Base-by-base conservation (phyloP, 2,113 vertebrate genomes). In the Lamprologus ornatipinnis region DNA sequence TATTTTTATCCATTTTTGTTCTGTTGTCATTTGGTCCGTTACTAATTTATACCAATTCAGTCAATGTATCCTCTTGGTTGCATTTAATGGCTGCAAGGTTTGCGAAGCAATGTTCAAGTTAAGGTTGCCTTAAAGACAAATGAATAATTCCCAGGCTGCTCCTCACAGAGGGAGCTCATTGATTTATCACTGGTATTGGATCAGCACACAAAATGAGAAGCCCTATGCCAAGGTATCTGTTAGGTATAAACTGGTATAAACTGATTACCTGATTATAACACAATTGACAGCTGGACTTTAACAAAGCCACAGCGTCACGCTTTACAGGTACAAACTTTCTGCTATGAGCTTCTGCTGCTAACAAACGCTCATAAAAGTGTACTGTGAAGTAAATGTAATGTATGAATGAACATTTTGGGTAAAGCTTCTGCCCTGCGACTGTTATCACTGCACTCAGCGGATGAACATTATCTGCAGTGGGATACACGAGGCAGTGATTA, bases 401-500 rank as follows among this genome's bases (percentile, higher is more conserved):
- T 51, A 78, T n/a, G 73, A n/a, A 51, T 78, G 42, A 78, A 19
- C 10, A 11, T 33, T 78, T 51, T 45, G 13, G 40, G 21, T 45
- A 28, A 73, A 73, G 40, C 21, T 31, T 9, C 45, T 31, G 78
- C 83, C 75, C 60, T 7, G 45, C n/a, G 8, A 5, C 80, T 70
- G 23, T 84, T 89, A 91, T 88, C 81, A 15, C 80, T 26, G 35
- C 42, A 5, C 82, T 28, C 79, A n/a, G 42, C 40, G 84, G 88
- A 89, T 89, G 89, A 93, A 85, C 79, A 60, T 75, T 89, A 92
- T 93, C 87, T 83, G 75, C 85, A 80, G 55, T 80, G 88, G 82
- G 82, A 91, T 85, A 88, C 84, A 89, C 60, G 68, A 82, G 79
- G 87, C 68, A 73, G 63, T 79, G 91, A 92, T 93, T 94, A 90